Base-by-base conservation (phyloP, 35 echinoderm and acorn worm species). In the Ophioderma brevispina region DNA sequence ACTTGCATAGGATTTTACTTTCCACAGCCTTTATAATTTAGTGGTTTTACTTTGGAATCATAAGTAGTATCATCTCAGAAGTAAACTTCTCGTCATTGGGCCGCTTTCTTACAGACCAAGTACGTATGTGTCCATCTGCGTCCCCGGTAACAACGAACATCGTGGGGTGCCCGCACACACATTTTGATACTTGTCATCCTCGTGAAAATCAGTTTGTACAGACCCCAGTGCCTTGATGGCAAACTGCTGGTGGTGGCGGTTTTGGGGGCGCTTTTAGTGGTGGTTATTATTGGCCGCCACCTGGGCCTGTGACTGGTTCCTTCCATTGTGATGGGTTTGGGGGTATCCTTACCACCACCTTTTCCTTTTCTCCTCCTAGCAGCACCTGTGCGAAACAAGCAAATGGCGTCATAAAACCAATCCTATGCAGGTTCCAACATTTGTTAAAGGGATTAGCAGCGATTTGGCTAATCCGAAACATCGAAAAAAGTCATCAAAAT, bases 161-260 rank as follows among this genome's bases (percentile, higher is more conserved):
- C 95, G 42, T 97, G 91, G 0, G 95, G 95, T 35, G 89, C 85
- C 75, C 94, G 76, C 95, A 97, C 0, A 97, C 95, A 76, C 92
- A 79, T 39, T 97, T 82, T 97, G 95, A 38, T 94, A 94, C 6
- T 94, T 88, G 8, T 94, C 95, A 8, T 80, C 89, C 31, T 82
- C 70, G 8, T 78, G 31, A 36, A 96, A 96, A 33, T 96, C 90
- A 17, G 94, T 96, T 81, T 96, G 90, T n/a, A 88, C 83, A 0
- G 79, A 82, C 17, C 33, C 41, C 31, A 96, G 56, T 76, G 90
- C 82, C 39, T 96, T 80, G 3, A 96, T 40, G 6, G 79, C 86
- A 87, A 96, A 96, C 42, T 81, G 85, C n/a, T n/a, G n/a, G n/a
- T n/a, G 11, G 80, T 39, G 1, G 52, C 55, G 21, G 80, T 30